Percentiles rank a stretch among this genome's conserved stretches.
These are phyloP conservation scores for Hemibagrus guttatus DNA, from an alignment of 2,797 vertebrate species.

Conservation along the genomic window DNA sequence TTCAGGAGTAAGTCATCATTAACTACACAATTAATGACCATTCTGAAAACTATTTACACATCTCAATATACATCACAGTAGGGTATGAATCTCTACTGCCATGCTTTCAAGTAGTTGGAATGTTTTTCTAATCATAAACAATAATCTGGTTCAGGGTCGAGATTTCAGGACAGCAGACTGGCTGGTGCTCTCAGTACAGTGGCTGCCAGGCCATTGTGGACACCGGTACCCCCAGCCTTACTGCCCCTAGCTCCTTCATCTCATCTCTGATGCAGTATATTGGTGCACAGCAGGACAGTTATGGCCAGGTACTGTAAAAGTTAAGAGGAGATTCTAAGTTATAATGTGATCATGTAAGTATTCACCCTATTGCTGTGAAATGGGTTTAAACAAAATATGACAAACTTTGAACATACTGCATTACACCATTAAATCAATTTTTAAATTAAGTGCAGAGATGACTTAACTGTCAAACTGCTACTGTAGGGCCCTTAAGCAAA, in stretches of 20 bases:
- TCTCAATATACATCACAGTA: neutral
- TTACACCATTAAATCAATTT: neutral
- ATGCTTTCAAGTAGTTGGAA: neutral
- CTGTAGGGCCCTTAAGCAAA: too few relatives aligned
- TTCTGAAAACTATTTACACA: neutral
- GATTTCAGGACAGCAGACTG: conserved; percentile 59
- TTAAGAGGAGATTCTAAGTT: neutral
- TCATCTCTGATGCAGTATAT: conserved; percentile 63
- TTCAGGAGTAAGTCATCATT: conserved; percentile 67
- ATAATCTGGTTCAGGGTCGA: conserved; percentile 66
- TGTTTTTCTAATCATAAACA: conserved; percentile 18
- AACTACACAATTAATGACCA: neutral
- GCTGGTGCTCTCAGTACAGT: conserved; percentile 66
- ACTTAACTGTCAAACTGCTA: too few relatives aligned
- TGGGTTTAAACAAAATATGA: neutral
- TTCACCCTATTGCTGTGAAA: neutral
- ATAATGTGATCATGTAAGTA: neutral
- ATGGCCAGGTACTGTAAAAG: conserved; percentile 62
- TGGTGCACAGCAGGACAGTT: conserved; percentile 68
- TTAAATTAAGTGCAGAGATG: neutral
- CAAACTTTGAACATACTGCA: neutral
- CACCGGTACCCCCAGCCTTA: conserved; percentile 76
- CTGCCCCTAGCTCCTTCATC: conserved; percentile 67
- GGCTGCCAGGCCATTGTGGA: conserved; percentile 82
- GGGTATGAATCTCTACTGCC: neutral